Evolutionary conservation across 2,113 vertebrate species (phyloP).

Genomic region (Synodontis membranacea): DNA sequence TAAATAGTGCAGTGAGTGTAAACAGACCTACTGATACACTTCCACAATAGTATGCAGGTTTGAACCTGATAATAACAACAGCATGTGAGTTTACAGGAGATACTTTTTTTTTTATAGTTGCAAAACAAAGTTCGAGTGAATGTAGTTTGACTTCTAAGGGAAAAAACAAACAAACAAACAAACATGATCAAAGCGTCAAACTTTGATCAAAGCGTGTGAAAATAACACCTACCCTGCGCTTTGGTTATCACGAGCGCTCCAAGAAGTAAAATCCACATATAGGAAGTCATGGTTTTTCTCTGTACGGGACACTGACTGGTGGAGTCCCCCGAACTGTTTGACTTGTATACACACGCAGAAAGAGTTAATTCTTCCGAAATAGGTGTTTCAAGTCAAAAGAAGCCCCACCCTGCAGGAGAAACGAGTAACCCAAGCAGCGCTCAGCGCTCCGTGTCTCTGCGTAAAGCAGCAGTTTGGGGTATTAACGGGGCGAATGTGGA

Average conservation of each 20-base stretch:
- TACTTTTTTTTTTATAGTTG: not conserved
- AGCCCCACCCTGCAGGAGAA: not conserved
- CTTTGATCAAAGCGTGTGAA: not conserved
- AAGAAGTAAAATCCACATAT: slow-evolving; percentile 52
- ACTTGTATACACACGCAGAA: not conserved
- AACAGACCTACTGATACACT: not conserved
- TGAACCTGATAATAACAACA: not conserved
- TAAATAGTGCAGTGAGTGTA: not conserved
- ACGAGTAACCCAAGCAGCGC: not conserved
- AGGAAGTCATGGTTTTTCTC: slow-evolving; percentile 57
- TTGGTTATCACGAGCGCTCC: slow-evolving; percentile 55
- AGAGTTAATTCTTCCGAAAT: not conserved
- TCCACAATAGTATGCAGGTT: not conserved
- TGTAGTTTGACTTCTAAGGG: not conserved
- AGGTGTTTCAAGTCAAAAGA: not conserved
- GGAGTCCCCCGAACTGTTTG: not conserved
- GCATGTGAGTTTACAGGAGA: not conserved
- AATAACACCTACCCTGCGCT: slow-evolving; percentile 55
- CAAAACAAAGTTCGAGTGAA: not conserved
- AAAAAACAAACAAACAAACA: no score
- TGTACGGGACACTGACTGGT: not conserved
- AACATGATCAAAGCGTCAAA: not conserved
- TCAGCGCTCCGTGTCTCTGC: not conserved
- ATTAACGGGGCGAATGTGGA: not conserved
- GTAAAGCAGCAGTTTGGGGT: not conserved